Conservation (phyloP, 2,888 invertebrate genomes). For the Drosophila mercatorum region DNA sequence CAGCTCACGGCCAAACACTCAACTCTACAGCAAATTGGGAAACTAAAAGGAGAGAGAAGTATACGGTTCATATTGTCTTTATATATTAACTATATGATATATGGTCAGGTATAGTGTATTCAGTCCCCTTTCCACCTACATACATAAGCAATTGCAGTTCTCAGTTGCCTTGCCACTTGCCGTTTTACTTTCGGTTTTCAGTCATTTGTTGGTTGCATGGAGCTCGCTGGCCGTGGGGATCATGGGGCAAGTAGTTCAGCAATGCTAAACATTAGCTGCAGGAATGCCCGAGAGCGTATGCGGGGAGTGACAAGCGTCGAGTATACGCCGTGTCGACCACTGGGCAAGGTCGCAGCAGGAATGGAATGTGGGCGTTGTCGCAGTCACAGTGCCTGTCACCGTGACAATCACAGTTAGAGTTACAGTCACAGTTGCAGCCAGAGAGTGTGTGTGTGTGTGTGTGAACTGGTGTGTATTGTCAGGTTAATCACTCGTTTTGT, state of each 20-base stretch:
- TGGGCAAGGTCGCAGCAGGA: conserved; percentile 59
- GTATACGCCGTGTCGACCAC: background rate
- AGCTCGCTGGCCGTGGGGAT: background rate
- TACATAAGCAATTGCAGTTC: background rate
- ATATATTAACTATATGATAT: too few relatives aligned
- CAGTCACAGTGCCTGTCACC: conserved; percentile 5
- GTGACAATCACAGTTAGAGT: conserved; percentile 3
- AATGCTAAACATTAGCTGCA: conserved; percentile 5
- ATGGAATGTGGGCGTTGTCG: conserved; percentile 42
- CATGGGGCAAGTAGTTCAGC: background rate
- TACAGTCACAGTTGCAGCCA: conserved; percentile 1
- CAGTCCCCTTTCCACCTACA: too few relatives aligned
- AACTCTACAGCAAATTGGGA: too few relatives aligned
- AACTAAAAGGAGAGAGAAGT: too few relatives aligned
- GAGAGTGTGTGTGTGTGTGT: conserved; percentile 2
- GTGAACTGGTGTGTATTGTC: conserved; percentile 49
- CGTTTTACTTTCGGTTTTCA: background rate
- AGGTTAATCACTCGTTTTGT: conserved; percentile 81
- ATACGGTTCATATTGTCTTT: too few relatives aligned
- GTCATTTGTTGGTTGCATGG: too few relatives aligned
- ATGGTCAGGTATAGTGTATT: too few relatives aligned
- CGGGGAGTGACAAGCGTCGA: background rate
- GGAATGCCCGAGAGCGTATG: conserved; percentile 3
- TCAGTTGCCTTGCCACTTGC: too few relatives aligned
- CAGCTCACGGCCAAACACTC: too few relatives aligned